Evolutionary conservation across 1,140 invertebrate species (phyloP), one percentile per base, ranked within the genome.

Genomic region (Lepidurus packardi): DNA sequence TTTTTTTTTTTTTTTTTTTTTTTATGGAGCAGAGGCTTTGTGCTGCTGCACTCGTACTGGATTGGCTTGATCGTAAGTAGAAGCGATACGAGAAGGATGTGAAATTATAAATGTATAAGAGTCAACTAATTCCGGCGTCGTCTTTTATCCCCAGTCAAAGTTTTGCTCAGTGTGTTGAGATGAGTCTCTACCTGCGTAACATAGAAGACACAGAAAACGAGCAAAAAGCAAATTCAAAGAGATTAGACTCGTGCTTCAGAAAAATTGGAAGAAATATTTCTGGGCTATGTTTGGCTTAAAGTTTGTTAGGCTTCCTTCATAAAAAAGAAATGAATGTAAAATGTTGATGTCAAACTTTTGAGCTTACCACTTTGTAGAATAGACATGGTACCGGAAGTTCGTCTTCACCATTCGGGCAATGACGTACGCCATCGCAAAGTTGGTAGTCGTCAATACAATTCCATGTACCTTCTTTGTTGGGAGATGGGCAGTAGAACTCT

Each of bases 381-480:
- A 85, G 82, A 79, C 84, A 85, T 21, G 83, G 81, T 10, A 77
- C 76, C 1, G 82, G 80, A 47, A 82, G 80, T 82, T 86, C 86
- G 81, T 86, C 86, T 76, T 85, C 83, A 8, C 82, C 83, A 76
- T 85, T 83, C 0, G 83, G 82, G 80, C 86, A 86, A 75, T 86
- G 82, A 2, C 75, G 74, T 0, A 83, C 80, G 13, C 84, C 84
- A 79, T 86, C 83, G 82, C 86, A 86, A 44, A 84, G 75, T 65
- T 84, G 80, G 53, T 83, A 79, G 34, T 81, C 83, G 21, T 84
- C 81, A 24, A 86, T 84, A 80, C 85, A 86, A 21, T 75, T 53
- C 80, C 80, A 81, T 11, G 11, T 43, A 7, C 80, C 81, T 1
- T 76, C 25, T 43, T 11, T 3, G 7, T 78, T 79, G 41, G 80